Base-by-base conservation (phyloP, 2,113 vertebrate genomes). In the Piprites chloris region DNA sequence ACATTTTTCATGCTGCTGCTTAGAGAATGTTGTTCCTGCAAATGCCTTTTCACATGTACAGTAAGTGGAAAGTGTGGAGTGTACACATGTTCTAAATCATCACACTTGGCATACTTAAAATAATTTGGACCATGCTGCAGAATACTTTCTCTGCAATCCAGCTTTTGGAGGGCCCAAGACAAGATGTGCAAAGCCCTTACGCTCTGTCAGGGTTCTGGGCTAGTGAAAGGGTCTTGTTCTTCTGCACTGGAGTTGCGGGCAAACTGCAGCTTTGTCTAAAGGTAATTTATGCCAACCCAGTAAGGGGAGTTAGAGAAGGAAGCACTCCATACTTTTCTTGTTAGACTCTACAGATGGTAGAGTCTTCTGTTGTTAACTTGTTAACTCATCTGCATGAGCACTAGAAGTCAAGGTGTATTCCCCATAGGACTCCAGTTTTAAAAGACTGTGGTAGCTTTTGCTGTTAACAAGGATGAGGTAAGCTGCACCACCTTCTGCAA, bases 311-410 rank as follows among this genome's bases (percentile, higher is more conserved):
- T 73, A 28, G 16, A 37, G 83, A 67, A 35, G 26, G 68, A 37
- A 87, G 32, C 24, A 19, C 1, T 39, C 23, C 39, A 8, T 0
- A 0, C 8, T 65, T 68, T 35, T 21, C 28, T 85, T 28, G 4
- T 49, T 50, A 82, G 22, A 15, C 47, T 82, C 32, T 67, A 5
- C 22, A 41, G 50, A 37, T 6, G 4, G 9, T 3, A 26, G 55
- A 46, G 19, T 44, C 24, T 35, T 76, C 26, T 62, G 14, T 53
- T 65, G 27, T 44, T 61, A 37, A 20, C 73, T 68, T 85, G 28
- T 47, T 67, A 62, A 27, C 30, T 90, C 27, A 26, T 53, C 72
- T 16, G 0, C 10, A 0, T 41, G 47, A 82, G 28, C 14, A 5
- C 3, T 47, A 44, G 22, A 26, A 76, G 26, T 74, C 42, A 39